These are phyloP conservation scores for Stigmatopora argus DNA, from an alignment of 2,113 vertebrate genomes.

Conservation along the genomic window DNA sequence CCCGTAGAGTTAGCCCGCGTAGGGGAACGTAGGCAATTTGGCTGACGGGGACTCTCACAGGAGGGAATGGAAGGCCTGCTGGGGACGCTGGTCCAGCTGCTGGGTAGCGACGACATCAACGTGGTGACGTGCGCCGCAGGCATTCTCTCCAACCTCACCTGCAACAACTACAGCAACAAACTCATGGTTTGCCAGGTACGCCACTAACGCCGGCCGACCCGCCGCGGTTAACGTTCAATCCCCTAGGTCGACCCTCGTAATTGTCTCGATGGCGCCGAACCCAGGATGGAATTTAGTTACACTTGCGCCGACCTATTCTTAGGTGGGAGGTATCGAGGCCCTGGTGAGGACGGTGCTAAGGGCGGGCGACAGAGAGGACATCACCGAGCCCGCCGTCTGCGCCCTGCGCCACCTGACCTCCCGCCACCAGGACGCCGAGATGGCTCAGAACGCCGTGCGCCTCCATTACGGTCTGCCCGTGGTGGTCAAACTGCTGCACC, in stretches of 20 bases:
- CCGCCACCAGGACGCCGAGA: conserved; percentile 95
- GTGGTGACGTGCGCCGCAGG: conserved; percentile 97
- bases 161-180: conserved; percentile 99
- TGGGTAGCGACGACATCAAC: conserved; percentile 98
- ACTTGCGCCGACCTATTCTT: conserved; percentile 36
- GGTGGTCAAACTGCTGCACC: conserved; percentile 95
- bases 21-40: neutral
- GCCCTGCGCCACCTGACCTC: conserved; percentile 95
- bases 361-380: conserved; percentile 95
- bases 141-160: conserved; percentile 97
- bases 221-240: too few relatives aligned
- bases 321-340: conserved; percentile 95
- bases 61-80: conserved; percentile 98
- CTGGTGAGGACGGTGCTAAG: conserved; percentile 94
- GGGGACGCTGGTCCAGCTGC: conserved; percentile 92
- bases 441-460: conserved; percentile 97
- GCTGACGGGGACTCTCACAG: conserved; percentile 51
- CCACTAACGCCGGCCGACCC: neutral
- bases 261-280: too few relatives aligned
- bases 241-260: too few relatives aligned
- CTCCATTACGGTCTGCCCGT: conserved; percentile 96
- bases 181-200: conserved; percentile 96
- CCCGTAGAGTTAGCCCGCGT: neutral
- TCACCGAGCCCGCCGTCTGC: conserved; percentile 95
- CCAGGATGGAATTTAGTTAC: too few relatives aligned